Base-by-base conservation (phyloP, 2,888 invertebrate species). In the Eumerus sabulonum region DNA sequence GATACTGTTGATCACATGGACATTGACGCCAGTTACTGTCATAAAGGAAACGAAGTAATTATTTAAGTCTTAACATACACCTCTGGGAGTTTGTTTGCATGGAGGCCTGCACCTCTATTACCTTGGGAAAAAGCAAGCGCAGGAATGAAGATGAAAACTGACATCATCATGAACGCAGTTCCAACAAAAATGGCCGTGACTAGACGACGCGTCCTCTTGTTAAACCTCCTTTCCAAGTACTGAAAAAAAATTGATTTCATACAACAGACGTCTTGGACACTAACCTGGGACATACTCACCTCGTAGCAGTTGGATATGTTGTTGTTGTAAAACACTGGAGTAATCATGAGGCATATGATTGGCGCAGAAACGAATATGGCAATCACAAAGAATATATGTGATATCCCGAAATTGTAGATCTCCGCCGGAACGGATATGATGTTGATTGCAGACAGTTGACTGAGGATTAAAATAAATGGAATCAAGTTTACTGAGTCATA, bases 401-500 rank as follows among this genome's bases (percentile, higher is more conserved):
- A 89, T 0, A 90, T 87, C 0, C 92, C 91, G 81, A 88, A 90
- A 9, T 87, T 84, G 82, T 91, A 91, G 64, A 88, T 88, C 82
- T 91, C 91, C 0, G 90, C 89, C 0, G 91, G 91, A 11, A 90
- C 88, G 0, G 91, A 90, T 83, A 92, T 88, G 14, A 92, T 88
- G 0, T 91, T 89, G 38, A 91, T 89, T 9, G 90, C 91, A 0
- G 91, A 91, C 81, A 91, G 86, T 83, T 91, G 91, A 82, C 91
- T 91, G 35, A 70, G 81, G 54, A 35, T 90, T 27, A 73, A 70
- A 53, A 19, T n/a, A 53, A n/a, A n/a, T n/a, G n/a, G n/a, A n/a
- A n/a, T n/a, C n/a, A n/a, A n/a, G n/a, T n/a, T n/a, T n/a, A n/a
- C n/a, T n/a, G n/a, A n/a, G n/a, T n/a, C n/a, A n/a, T n/a, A n/a